Evolutionary conservation across 1,140 invertebrate species (phyloP), one percentile per base, ranked within the genome.

Genomic region (Drosophila insularis): DNA sequence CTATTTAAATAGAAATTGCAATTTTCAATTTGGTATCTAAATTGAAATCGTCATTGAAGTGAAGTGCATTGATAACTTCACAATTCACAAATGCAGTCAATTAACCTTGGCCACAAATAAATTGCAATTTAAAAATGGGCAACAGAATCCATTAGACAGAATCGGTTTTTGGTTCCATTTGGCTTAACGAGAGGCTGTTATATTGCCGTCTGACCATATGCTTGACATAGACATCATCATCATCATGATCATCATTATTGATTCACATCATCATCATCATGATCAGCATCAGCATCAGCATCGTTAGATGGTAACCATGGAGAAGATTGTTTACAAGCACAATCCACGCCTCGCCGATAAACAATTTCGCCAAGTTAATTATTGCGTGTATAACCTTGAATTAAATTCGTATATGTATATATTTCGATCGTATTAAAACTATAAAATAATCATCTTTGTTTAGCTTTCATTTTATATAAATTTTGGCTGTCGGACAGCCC

Each of bases 391-490:
- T 89, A 89, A 89, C 84, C 84, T 89, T 89, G 84, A 89, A 84
- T 70, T 74, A 55, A 61, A 68, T 64, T 62, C 61, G 63, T 23
- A 39, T 46, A 40, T 32, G 54, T 73, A 53, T 58, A 56, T 81
- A 71, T 87, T 77, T 77, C 63, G 84, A 80, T 89, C 85, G 84
- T 80, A 75, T 80, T 63, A 70, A 80, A 80, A 80, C 84, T 89
- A 89, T 89, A 89, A 89, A 89, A 89, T 89, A 89, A 80, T 82
- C 82, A 89, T 71, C 69, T 59, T 87, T 87, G 84, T 87, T 87
- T 87, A 89, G 68, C 76, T 84, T 89, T 77, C 72, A 64, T 84
- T 84, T 71, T 69, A 73, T 78, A 72, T 68, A 81, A 79, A 63
- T 72, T 62, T 61, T 56, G 68, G 31, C 63, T 67, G 74, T 59